phyloP scores from a whole-genome alignment of 35 echinoderm and acorn worm genomes.

The Ophiothrix spiculata region DNA sequence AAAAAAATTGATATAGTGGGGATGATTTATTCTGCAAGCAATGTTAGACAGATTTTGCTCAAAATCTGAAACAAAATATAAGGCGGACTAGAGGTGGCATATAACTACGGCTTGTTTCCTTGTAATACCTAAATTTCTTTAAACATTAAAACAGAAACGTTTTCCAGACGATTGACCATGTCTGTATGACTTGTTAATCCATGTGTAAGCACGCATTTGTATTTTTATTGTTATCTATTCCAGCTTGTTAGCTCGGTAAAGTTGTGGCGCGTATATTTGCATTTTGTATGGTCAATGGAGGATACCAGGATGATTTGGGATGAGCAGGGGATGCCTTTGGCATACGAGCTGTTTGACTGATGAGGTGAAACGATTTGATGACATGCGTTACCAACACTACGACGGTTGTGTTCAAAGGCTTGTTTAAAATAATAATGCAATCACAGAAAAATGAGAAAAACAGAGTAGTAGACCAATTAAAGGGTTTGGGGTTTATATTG shows the following conservation, averaged over 20 bases:
- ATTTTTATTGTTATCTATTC: not conserved
- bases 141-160: not conserved
- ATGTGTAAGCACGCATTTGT: not conserved
- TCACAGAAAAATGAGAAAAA: not conserved
- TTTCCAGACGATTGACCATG: not conserved
- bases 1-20: too few relatives aligned
- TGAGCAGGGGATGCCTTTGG: not conserved
- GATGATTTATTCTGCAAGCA: too few relatives aligned
- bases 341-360: not conserved
- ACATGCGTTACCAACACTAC: not conserved
- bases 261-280: not conserved
- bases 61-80: too few relatives aligned
- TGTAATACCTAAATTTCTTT: constrained; percentile 1
- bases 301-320: not conserved
- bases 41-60: too few relatives aligned
- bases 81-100: too few relatives aligned
- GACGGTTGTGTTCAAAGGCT: not conserved
- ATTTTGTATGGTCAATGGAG: not conserved
- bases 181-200: not conserved
- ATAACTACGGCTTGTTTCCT: too few relatives aligned
- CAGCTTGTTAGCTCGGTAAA: not conserved
- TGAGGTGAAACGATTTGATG: not conserved
- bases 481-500: too few relatives aligned
- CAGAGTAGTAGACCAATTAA: too few relatives aligned
- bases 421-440: not conserved